Conservation (phyloP, 1,140 invertebrate species). For the Spodoptera frugiperda region DNA sequence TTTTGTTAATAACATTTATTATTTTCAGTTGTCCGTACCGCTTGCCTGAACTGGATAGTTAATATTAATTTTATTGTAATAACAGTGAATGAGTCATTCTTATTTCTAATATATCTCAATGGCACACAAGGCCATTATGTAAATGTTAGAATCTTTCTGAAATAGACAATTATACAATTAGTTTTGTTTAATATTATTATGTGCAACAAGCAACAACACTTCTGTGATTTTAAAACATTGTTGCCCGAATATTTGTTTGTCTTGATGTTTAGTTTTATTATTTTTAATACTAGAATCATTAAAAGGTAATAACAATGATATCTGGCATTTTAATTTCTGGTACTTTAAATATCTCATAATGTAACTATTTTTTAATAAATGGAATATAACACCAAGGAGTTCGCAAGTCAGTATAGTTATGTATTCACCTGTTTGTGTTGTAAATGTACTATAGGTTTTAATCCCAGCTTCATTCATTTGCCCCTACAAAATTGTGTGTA, state of each 20-base stretch:
- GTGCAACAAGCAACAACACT: conserved; percentile 59
- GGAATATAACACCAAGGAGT: neutral
- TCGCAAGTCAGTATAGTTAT: conserved; percentile 15
- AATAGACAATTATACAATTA: conserved; percentile 55
- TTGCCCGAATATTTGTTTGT: conserved; percentile 51
- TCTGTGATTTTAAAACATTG: conserved; percentile 62
- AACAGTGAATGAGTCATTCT: conserved; percentile 50
- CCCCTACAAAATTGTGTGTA: conserved; percentile 53
- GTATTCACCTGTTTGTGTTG: conserved; percentile 2
- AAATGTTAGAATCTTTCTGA: conserved; percentile 51
- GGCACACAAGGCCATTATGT: conserved; percentile 32
- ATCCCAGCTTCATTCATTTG: neutral
- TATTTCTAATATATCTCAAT: conserved; percentile 41
- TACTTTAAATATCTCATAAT: conserved; percentile 6
- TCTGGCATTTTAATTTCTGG: conserved; percentile 38
- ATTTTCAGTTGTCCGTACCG: conserved; percentile 56
- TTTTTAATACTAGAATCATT: conserved; percentile 35
- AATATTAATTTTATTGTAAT: conserved; percentile 52
- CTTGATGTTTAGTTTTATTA: conserved; percentile 40
- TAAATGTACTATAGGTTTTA: conserved; percentile 13
- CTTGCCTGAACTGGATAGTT: conserved; percentile 63
- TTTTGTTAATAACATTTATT: conserved; percentile 38
- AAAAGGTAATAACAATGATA: conserved; percentile 20
- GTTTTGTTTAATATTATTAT: conserved; percentile 46
- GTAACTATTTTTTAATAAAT: neutral